These are phyloP conservation scores for Rafetus swinhoei DNA, from an alignment of 2,113 vertebrate genomes.

Conservation along the genomic window DNA sequence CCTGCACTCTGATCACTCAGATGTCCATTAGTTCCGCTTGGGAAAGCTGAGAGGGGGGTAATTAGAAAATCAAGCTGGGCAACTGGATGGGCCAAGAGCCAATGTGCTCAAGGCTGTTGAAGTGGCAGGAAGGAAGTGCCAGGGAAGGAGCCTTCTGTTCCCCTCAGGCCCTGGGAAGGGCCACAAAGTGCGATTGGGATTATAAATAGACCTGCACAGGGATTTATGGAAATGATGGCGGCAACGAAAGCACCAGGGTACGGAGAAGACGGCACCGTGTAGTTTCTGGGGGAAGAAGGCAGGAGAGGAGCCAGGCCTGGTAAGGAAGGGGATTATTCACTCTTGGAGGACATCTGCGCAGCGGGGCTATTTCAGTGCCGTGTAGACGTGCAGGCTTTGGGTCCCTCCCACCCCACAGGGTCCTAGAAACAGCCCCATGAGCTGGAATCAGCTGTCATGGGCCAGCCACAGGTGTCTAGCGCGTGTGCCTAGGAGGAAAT, in stretches of 20 bases:
- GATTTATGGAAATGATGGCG: background rate
- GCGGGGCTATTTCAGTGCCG: background rate
- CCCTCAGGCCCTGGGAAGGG: too few species aligned
- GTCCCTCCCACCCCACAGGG: background rate
- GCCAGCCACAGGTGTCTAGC: too few species aligned
- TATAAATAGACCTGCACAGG: background rate
- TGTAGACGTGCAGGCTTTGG: background rate
- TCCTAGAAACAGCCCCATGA: background rate
- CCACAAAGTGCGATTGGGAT: background rate
- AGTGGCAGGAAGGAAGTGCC: too few species aligned
- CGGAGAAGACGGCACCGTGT: background rate
- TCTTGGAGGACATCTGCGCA: background rate
- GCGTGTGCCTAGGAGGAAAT: background rate
- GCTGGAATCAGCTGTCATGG: background rate
- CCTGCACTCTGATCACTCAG: too few species aligned
- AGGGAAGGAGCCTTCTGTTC: background rate
- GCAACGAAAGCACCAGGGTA: background rate
- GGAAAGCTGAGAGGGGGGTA: too few species aligned
- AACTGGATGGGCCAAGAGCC: too few species aligned
- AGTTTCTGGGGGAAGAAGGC: background rate
- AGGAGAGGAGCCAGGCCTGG: background rate
- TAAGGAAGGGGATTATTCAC: background rate
- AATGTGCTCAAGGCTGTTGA: too few species aligned
- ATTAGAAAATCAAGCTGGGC: too few species aligned
- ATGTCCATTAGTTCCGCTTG: too few species aligned